These are phyloP conservation scores for Prenolepis imparis DNA, from an alignment of 2,888 invertebrate genomes.

Conservation along the genomic window DNA sequence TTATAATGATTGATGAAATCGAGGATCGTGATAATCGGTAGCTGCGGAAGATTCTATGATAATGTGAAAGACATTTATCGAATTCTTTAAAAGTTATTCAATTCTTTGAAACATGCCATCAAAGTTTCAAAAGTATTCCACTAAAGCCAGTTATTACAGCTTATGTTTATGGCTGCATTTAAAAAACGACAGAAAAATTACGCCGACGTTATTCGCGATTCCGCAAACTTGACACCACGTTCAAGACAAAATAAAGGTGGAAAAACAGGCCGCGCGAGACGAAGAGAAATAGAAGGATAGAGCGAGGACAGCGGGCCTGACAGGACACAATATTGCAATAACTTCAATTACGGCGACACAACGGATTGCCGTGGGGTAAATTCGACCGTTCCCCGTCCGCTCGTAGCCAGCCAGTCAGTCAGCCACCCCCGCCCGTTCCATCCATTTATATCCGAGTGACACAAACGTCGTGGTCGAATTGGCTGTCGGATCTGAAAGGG, in stretches of 20 bases:
- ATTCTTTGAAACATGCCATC: neutral
- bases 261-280: conserved; percentile 17
- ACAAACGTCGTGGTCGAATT: conserved; percentile 81
- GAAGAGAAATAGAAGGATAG: conserved; percentile 53
- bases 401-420: conserved; percentile 43
- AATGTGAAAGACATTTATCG: neutral
- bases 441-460: conserved; percentile 81
- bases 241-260: conserved; percentile 40
- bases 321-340: conserved; percentile 86
- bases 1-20: neutral
- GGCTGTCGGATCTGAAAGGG: conserved; percentile 81
- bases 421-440: conserved; percentile 66
- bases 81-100: too few species aligned
- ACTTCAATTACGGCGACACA: conserved; percentile 85
- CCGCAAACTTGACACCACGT: conserved; percentile 77
- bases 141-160: conserved; percentile 53
- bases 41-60: neutral
- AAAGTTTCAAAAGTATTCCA: conserved; percentile 10
- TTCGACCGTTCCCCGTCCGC: conserved; percentile 59
- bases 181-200: conserved; percentile 79
- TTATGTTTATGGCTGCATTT: conserved; percentile 71
- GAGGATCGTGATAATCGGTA: neutral
- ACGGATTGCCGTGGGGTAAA: conserved; percentile 77
- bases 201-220: conserved; percentile 76
- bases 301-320: conserved; percentile 78